Conservation (phyloP, 2,888 invertebrate genomes). For the Apamea crenata region DNA sequence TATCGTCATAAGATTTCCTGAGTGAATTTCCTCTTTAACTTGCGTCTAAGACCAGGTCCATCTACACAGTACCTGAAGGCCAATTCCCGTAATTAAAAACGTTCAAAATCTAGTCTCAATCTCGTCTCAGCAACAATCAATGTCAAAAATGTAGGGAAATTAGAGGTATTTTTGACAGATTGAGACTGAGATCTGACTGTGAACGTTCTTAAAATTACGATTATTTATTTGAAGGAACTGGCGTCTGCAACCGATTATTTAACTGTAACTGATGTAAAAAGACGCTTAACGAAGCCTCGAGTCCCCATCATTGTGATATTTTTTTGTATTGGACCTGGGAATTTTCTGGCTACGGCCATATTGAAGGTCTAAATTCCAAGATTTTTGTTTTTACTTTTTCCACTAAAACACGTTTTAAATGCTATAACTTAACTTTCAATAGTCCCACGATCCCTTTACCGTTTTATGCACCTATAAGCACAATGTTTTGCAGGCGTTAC, state of each 20-base stretch:
- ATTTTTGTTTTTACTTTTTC: not conserved
- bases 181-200: too few relatives aligned
- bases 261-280: not conserved
- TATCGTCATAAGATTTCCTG: not conserved
- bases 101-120: too few relatives aligned
- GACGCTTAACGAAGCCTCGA: not conserved
- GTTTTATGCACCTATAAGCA: not conserved
- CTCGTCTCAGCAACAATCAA: too few relatives aligned
- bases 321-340: not conserved
- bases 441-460: not conserved
- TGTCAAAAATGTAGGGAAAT: too few relatives aligned
- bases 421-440: not conserved
- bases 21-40: slow-evolving; percentile 1
- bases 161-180: too few relatives aligned
- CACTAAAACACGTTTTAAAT: not conserved
- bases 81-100: too few relatives aligned
- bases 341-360: not conserved
- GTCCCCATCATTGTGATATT: not conserved
- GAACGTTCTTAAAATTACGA: too few relatives aligned
- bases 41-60: not conserved
- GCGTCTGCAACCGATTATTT: not conserved
- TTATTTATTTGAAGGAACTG: too few relatives aligned
- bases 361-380: not conserved
- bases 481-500: not conserved
- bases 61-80: too few relatives aligned